phyloP scores from a whole-genome alignment of 2,888 invertebrate species.

The Petrophora chlorosata region DNA sequence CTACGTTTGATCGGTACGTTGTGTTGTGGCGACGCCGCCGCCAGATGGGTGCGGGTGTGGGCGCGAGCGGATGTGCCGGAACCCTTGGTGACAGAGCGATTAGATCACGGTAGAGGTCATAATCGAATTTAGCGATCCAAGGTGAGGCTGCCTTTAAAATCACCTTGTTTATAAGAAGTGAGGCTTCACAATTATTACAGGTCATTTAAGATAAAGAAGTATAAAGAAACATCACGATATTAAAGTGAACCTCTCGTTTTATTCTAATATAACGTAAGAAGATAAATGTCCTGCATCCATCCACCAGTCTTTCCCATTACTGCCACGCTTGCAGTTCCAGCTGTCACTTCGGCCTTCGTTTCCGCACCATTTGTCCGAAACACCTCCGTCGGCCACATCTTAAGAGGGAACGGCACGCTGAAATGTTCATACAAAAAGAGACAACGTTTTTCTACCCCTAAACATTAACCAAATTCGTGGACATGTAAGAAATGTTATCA shows the following conservation, averaged over 20 bases:
- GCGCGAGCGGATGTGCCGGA: constrained; percentile 47
- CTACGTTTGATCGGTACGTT: constrained; percentile 25
- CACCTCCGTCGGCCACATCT: neutral
- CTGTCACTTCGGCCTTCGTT: neutral
- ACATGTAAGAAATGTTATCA: too few species aligned
- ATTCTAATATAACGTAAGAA: too few species aligned
- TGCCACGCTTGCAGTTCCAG: neutral
- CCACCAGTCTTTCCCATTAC: neutral
- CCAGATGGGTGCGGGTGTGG: constrained; percentile 46
- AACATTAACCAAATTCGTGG: too few species aligned
- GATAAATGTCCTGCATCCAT: too few species aligned
- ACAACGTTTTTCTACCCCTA: too few species aligned
- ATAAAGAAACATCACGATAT: too few species aligned
- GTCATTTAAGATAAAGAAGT: too few species aligned
- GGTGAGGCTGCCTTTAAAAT: constrained; percentile 3
- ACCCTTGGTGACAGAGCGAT: constrained; percentile 26
- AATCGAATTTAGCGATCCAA: constrained; percentile 18
- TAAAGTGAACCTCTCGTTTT: too few species aligned
- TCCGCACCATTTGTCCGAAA: constrained; percentile 9
- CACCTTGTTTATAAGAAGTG: constrained; percentile 2
- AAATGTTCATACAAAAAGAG: too few species aligned
- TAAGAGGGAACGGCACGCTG: too few species aligned
- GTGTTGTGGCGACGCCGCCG: constrained; percentile 41
- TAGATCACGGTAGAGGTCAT: constrained; percentile 29
- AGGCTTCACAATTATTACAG: too few species aligned